Percentiles rank a stretch among this genome's conserved stretches.
Conservation (phyloP, 2,888 invertebrate genomes). For the Carpatolechia fugitivella region DNA sequence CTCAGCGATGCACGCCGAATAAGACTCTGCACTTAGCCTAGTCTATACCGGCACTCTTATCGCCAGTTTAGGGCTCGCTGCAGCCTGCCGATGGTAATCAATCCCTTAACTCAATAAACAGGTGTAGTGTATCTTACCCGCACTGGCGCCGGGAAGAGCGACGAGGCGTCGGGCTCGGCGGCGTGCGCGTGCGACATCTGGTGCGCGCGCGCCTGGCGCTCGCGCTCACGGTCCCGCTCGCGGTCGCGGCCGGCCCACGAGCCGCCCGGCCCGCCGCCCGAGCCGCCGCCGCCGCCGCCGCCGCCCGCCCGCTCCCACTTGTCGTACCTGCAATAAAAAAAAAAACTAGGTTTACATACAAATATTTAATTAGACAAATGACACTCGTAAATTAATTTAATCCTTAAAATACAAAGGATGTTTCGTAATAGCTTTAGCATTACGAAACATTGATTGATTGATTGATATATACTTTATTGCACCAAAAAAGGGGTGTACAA, state of each 20-base stretch:
- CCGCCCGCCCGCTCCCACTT: slow-evolving; percentile 74
- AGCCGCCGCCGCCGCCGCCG: slow-evolving; percentile 46
- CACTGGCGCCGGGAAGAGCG: slow-evolving; percentile 83
- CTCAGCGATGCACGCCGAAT: no score
- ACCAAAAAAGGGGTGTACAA: no score
- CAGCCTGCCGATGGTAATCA: no score
- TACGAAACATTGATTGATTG: no score
- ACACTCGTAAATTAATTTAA: no score
- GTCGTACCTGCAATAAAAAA: slow-evolving; percentile 64
- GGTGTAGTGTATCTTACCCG: slow-evolving; percentile 82
- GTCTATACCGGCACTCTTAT: no score
- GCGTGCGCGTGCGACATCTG: slow-evolving; percentile 84
- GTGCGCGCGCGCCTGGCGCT: slow-evolving; percentile 87
- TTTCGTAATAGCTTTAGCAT: no score
- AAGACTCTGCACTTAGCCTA: no score
- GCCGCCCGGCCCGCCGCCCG: slow-evolving; percentile 40
- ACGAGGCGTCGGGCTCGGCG: slow-evolving; percentile 78
- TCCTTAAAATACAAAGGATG: no score
- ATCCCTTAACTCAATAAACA: no score
- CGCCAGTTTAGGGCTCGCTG: no score
- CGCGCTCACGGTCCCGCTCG: slow-evolving; percentile 88
- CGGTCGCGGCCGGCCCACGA: slow-evolving; percentile 75
- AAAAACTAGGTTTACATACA: neutral
- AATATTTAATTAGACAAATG: neutral
- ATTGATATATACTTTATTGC: no score